Conservation (phyloP, 2,888 invertebrate genomes). For the Lacanobia wlatinum region DNA sequence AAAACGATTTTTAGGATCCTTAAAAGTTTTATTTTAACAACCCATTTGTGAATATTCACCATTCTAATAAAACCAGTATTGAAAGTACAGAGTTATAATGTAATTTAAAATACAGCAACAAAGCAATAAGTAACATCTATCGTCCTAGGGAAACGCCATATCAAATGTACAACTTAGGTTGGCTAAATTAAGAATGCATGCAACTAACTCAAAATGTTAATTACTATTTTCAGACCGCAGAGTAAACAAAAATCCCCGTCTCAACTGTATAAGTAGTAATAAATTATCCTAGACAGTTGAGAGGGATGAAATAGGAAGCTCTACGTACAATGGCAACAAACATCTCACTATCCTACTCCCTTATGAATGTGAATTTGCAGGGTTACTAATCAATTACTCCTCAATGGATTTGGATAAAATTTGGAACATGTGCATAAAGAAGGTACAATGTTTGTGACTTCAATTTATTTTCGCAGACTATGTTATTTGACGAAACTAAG, state of each 20-base stretch:
- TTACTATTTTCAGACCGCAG: not conserved
- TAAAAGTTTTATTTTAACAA: constrained; percentile 27
- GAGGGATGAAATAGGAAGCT: not conserved
- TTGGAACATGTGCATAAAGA: too few relatives aligned
- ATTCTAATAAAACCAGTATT: not conserved
- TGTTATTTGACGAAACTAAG: too few relatives aligned
- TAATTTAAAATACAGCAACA: not conserved
- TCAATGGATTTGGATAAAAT: too few relatives aligned
- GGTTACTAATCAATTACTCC: too few relatives aligned
- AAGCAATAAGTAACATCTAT: not conserved
- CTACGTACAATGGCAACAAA: not conserved
- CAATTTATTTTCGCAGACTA: too few relatives aligned
- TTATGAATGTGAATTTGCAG: not conserved
- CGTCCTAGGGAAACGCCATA: not conserved
- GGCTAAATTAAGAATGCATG: not conserved
- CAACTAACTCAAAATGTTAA: not conserved
- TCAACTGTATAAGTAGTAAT: not conserved
- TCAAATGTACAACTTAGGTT: not conserved
- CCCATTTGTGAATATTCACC: not conserved
- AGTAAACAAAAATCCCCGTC: not conserved
- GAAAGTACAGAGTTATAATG: too few relatives aligned
- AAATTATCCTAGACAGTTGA: not conserved
- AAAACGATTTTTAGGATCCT: constrained; percentile 6
- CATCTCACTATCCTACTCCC: too few relatives aligned
- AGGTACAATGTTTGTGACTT: too few relatives aligned